Conservation (phyloP, 2,888 invertebrate genomes). For the Eilema caniola region DNA sequence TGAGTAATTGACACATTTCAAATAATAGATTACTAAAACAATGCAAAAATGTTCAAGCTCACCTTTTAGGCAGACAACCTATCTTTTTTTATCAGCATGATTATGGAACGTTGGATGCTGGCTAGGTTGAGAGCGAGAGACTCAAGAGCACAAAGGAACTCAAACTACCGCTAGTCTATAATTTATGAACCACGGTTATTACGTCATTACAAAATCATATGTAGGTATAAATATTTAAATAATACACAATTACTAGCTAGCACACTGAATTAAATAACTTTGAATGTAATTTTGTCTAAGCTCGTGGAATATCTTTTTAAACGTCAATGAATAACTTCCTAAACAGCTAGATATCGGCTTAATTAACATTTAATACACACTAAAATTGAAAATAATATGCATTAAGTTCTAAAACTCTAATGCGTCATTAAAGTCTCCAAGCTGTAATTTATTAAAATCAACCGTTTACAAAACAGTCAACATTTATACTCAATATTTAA, state of each 20-base stretch:
- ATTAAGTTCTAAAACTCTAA: conserved; percentile 21
- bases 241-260: neutral
- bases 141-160: neutral
- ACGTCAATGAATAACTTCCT: neutral
- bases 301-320: neutral
- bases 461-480: conserved; percentile 33
- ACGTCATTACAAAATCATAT: neutral
- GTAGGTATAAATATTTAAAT: no score
- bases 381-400: conserved; percentile 19
- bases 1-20: no score
- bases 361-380: neutral
- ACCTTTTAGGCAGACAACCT: no score
- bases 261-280: neutral
- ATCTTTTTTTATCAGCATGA: no score
- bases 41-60: no score
- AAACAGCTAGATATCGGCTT: neutral
- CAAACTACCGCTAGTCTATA: neutral
- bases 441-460: conserved; percentile 29
- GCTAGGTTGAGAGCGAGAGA: neutral
- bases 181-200: neutral
- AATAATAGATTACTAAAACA: no score
- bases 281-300: neutral
- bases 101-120: neutral
- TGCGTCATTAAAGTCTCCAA: conserved; percentile 25
- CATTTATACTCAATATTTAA: conserved; percentile 47